Evolutionary conservation across 2,797 vertebrate genomes (phyloP), one percentile per base, ranked within the genome.

Genomic region (Lithobates pipiens): DNA sequence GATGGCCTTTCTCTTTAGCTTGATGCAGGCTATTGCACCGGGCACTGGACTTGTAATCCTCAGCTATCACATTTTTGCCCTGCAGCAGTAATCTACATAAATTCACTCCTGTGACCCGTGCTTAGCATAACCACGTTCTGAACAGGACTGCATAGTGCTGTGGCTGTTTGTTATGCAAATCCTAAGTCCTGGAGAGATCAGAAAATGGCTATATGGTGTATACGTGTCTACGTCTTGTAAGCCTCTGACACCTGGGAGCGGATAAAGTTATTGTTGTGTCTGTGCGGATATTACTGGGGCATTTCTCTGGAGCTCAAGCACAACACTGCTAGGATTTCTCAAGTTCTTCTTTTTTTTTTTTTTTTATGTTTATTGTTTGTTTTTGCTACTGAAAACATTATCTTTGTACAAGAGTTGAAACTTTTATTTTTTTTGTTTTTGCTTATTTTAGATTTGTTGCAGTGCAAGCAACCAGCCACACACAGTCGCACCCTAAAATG

Each of bases 31-130:
- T 70, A 80, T 61, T 80, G 78, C 67, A 25, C 32, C 15, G 46
- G 44, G 70, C 54, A 36, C 54, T 44, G 80, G 70, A 74, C 69
- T 71, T 82, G 54, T 82, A 82, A 82, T 74, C 70, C 80, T 82
- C 21, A 44, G 70, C 80, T 82, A 73, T 82, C 70, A 74, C 70
- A 82, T 81, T 80, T 72, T 25, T 61, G 79, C 80, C 80, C 80
- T 44, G 54, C 46, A 61, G 80, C 80, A 74, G 36, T 82, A 73
- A 82, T 82, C 69, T 82, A 63, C 70, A 82, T 82, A 73, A 82
- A 82, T 73, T 82, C 70, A 63, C 39, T 82, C 36, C 70, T 73
- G 71, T 74, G 70, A 74, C 70, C 80, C n/a, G 57, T 82, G 70
- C 70, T 74, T 74, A 73, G 54, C 54, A 44, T 73, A 63, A 74